Percentiles rank a stretch among this genome's conserved stretches.
Evolutionary conservation across 2,113 vertebrate genomes (phyloP).

Genomic region (Pithys albifrons): DNA sequence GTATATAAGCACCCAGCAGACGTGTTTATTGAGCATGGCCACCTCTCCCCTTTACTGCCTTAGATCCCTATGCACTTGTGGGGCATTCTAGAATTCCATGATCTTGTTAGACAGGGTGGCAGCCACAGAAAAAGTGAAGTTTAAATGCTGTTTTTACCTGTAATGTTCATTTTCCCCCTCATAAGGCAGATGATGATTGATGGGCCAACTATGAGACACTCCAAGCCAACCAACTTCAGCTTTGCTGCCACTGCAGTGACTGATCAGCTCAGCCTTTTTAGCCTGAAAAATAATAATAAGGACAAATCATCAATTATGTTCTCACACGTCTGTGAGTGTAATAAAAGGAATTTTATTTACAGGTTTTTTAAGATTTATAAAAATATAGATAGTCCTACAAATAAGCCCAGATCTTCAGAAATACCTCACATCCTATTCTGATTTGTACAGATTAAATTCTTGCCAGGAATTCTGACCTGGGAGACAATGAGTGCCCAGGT

Average conservation of each 20-base stretch:
- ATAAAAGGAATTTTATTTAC: neutral
- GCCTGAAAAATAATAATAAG: neutral
- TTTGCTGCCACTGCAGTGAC: neutral
- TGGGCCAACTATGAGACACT: neutral
- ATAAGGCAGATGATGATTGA: neutral
- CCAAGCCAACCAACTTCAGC: neutral
- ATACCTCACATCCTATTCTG: neutral
- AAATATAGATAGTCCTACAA: neutral
- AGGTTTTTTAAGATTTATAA: neutral
- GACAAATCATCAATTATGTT: neutral
- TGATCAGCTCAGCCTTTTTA: neutral
- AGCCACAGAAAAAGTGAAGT: neutral
- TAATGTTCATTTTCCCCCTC: neutral
- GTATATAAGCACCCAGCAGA: neutral
- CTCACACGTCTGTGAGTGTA: neutral
- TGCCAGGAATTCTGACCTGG: neutral
- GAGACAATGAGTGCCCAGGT: neutral
- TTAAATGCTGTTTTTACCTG: neutral
- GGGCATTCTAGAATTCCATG: accelerated
- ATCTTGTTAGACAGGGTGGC: neutral
- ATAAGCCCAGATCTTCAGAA: neutral
- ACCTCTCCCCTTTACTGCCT: neutral
- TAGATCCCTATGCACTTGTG: neutral
- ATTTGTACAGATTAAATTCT: neutral
- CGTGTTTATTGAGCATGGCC: neutral